Evolutionary conservation across 2,113 vertebrate species (phyloP).

Genomic region (Ancistrus triradiatus): DNA sequence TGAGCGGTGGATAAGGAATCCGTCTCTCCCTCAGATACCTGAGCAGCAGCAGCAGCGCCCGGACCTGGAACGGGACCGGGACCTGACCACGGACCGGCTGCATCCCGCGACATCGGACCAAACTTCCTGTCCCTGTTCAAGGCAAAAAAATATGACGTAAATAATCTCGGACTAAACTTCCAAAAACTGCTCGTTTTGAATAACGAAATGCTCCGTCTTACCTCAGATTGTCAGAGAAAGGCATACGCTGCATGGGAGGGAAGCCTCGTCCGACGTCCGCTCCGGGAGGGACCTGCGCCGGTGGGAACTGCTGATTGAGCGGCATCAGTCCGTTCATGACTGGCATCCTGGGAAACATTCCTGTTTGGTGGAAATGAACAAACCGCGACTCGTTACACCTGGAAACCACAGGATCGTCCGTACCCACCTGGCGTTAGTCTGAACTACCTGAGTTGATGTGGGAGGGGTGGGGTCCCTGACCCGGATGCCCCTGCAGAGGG

Average conservation of each 20-base stretch:
- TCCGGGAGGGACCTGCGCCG: constrained; percentile 72
- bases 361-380: constrained; percentile 53
- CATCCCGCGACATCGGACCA: constrained; percentile 77
- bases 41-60: constrained; percentile 60
- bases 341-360: constrained; percentile 84
- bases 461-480: constrained; percentile 72
- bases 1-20: constrained; percentile 89
- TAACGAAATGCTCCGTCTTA: too few relatives aligned
- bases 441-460: constrained; percentile 79
- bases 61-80: constrained; percentile 55
- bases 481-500: constrained; percentile 50
- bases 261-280: constrained; percentile 73
- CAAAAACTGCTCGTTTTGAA: too few relatives aligned
- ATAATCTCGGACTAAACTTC: too few relatives aligned
- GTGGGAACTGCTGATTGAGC: constrained; percentile 77
- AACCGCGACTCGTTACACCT: too few relatives aligned
- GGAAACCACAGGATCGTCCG: too few relatives aligned
- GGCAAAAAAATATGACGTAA: too few relatives aligned
- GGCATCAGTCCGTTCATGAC: constrained; percentile 90
- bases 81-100: constrained; percentile 73
- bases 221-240: constrained; percentile 79
- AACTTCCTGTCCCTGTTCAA: constrained; percentile 85
- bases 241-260: constrained; percentile 77
- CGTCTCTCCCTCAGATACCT: constrained; percentile 77
- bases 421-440: too few relatives aligned